Evolutionary conservation across 2,797 vertebrate genomes (phyloP), one percentile per base, ranked within the genome.

Genomic region (Parotocinclus haroldoi): DNA sequence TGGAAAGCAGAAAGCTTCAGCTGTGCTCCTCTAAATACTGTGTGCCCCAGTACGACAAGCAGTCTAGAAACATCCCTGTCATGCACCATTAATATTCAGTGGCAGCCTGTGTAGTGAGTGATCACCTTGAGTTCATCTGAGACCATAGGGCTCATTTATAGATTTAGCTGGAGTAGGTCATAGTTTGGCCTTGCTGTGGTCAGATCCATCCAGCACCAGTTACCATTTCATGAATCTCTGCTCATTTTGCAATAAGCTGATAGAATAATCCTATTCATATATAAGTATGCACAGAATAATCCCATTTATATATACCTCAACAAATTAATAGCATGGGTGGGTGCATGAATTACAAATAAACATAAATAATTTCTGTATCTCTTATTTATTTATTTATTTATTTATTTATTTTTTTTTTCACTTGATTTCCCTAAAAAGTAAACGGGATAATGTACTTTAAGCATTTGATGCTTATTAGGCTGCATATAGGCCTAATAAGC

Each of bases 151-250:
- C 59, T 27, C 27, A 27, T 27, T 74, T 71, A 65, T 52, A 59
- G 63, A 70, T 60, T 63, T 44, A 45, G 64, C 58, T 64, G 13
- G 18, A 57, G 18, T 52, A 68, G 56, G 63, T 71, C 71, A n/a
- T 50, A 8, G 1, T 44, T 9, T 68, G 68, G 39, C 60, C 56
- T 74, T 68, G 61, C 27, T 52, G 7, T 10, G 16, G 7, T 37
- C 45, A 48, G 45, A 37, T 60, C 48, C 60, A 66, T 58, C 42
- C 50, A 62, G 64, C 40, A 68, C 66, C 10, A 51, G 61, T 55
- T 14, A 56, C 61, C 37, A 46, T 72, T 63, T 42, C 27, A 11
- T 73, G 54, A 70, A 53, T 76, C 70, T 55, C 7, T 62, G 0
- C n/a, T 18, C 36, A 62, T 38, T 12, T 1, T 49, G 10, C 10